phyloP scores from a whole-genome alignment of 2,797 vertebrate species.

The Takifugu ocellatus region DNA sequence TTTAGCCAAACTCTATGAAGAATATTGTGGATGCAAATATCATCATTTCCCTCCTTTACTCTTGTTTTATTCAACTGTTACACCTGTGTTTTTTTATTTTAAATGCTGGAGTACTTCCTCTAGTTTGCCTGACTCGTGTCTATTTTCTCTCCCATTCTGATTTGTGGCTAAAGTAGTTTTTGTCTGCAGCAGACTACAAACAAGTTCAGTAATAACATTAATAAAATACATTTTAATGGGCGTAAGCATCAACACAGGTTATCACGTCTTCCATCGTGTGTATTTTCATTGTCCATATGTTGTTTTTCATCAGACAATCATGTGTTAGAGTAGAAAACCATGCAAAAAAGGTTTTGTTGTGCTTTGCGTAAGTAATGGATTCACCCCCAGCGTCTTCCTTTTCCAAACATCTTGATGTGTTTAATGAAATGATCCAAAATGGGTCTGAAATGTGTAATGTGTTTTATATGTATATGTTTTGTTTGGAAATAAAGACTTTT shows the following conservation, averaged over 20 bases:
- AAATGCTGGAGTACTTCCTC: background rate
- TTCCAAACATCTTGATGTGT: conserved; percentile 28
- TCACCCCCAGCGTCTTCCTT: conserved; percentile 34
- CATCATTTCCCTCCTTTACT: too few relatives aligned
- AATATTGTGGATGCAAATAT: too few relatives aligned
- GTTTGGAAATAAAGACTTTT: conserved; percentile 63
- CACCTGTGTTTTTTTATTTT: too few relatives aligned
- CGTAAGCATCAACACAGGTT: conserved; percentile 12
- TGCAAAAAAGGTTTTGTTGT: conserved; percentile 37
- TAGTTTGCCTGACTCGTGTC: background rate
- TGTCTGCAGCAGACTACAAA: too few relatives aligned
- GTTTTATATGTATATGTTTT: conserved; percentile 56
- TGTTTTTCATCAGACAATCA: conserved; percentile 68
- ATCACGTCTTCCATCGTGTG: conserved; percentile 33
- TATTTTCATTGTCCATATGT: conserved; percentile 43
- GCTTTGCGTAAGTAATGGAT: conserved; percentile 16
- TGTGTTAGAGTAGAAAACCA: conserved; percentile 46
- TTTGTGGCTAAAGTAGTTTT: too few relatives aligned
- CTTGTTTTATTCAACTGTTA: too few relatives aligned
- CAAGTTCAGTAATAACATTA: conserved; percentile 1
- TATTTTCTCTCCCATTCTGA: background rate
- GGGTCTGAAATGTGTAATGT: conserved; percentile 42
- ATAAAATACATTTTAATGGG: too few relatives aligned
- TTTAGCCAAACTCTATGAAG: too few relatives aligned
- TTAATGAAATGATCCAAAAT: conserved; percentile 32